These are phyloP conservation scores for Nemotelus nigrinus DNA, from an alignment of 2,888 invertebrate genomes.

Conservation along the genomic window DNA sequence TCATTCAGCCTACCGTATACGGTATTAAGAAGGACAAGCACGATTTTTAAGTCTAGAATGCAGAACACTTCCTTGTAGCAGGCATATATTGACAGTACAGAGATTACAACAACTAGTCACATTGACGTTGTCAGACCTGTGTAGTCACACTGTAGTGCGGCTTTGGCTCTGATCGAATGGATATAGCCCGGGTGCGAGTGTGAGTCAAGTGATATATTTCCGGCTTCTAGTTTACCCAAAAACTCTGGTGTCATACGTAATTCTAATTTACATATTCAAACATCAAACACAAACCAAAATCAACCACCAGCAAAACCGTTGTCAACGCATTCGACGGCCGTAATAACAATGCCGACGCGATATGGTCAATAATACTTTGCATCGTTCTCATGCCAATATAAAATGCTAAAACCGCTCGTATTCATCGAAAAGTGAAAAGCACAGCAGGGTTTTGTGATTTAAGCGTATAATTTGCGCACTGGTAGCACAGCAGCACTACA, in stretches of 20 bases:
- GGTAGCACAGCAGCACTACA: too few species aligned
- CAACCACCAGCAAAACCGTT: background rate
- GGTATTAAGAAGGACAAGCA: slow-evolving; percentile 51
- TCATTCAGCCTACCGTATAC: slow-evolving; percentile 48
- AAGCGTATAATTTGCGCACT: background rate
- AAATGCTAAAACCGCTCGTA: background rate
- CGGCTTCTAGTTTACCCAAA: background rate
- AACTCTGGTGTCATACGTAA: slow-evolving; percentile 5
- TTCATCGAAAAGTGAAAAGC: slow-evolving; percentile 1
- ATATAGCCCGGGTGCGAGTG: too few species aligned
- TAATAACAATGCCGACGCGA: background rate
- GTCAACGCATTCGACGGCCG: background rate
- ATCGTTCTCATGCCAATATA: background rate
- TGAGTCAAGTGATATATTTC: too few species aligned
- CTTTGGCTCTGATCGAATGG: background rate
- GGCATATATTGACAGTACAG: background rate
- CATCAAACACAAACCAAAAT: slow-evolving; percentile 17
- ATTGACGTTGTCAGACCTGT: background rate
- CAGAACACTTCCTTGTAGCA: background rate
- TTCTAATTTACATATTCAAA: slow-evolving; percentile 24
- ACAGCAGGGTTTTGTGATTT: background rate
- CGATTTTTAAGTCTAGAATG: slow-evolving; percentile 11
- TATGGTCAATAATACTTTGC: background rate
- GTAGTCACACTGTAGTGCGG: background rate
- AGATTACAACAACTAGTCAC: background rate